Evolutionary conservation across 2,888 invertebrate genomes (phyloP).

Genomic region (Catocala fraxini): DNA sequence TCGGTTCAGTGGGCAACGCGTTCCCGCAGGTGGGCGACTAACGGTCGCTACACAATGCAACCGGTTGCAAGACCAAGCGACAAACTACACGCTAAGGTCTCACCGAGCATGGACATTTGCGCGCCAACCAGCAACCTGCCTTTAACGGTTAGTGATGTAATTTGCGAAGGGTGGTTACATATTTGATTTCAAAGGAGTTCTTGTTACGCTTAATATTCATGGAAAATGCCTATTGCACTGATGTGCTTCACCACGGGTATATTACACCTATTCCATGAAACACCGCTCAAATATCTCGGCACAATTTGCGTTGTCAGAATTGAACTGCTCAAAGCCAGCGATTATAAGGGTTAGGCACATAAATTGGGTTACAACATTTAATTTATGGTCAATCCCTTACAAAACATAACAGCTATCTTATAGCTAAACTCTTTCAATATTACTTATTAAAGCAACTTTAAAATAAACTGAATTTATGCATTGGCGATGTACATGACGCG

Average conservation of each 20-base stretch:
- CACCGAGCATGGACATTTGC: slow-evolving; percentile 55
- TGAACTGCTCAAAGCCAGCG: neutral
- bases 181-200: slow-evolving; percentile 32
- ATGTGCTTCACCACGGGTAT: neutral
- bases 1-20: slow-evolving; percentile 80
- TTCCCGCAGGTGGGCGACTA: slow-evolving; percentile 82
- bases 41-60: slow-evolving; percentile 74
- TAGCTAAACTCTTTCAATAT: neutral
- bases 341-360: neutral
- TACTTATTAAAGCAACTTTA: neutral
- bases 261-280: neutral
- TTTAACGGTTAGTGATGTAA: slow-evolving; percentile 53
- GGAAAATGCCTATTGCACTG: slow-evolving; percentile 25
- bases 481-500: slow-evolving; percentile 28
- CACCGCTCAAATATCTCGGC: too few relatives aligned
- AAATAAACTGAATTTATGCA: slow-evolving; percentile 22
- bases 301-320: too few relatives aligned
- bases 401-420: too few relatives aligned
- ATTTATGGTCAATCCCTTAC: too few relatives aligned
- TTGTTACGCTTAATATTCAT: slow-evolving; percentile 33
- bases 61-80: slow-evolving; percentile 57
- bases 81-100: slow-evolving; percentile 49
- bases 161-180: slow-evolving; percentile 36
- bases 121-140: slow-evolving; percentile 57
- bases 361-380: too few relatives aligned